phyloP scores from a whole-genome alignment of 2,797 vertebrate species.

The Acanthis flammea region DNA sequence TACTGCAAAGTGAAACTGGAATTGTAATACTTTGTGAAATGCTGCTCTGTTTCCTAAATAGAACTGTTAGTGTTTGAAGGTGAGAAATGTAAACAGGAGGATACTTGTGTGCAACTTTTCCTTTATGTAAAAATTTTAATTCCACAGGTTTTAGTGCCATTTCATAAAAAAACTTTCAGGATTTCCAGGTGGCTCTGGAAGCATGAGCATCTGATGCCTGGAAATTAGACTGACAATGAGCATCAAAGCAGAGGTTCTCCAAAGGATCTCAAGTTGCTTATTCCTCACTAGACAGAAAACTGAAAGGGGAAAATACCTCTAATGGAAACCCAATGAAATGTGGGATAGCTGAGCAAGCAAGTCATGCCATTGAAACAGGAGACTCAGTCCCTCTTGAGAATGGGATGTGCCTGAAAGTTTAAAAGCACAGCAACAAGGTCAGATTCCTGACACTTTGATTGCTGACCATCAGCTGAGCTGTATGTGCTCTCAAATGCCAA shows the following conservation, averaged over 20 bases:
- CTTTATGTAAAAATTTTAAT: neutral
- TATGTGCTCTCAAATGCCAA: neutral
- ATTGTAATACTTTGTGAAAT: neutral
- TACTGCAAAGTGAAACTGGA: neutral
- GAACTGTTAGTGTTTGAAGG: neutral
- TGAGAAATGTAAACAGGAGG: neutral
- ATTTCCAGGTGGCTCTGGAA: neutral
- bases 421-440: neutral
- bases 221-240: neutral
- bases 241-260: neutral
- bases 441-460: neutral
- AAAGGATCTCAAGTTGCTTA: neutral
- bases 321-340: neutral
- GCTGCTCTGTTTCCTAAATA: neutral
- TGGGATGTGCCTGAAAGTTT: neutral
- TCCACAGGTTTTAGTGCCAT: neutral
- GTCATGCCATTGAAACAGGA: neutral
- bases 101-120: fast-evolving
- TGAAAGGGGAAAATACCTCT: neutral
- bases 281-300: neutral
- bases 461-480: neutral
- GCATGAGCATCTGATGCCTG: neutral
- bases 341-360: neutral
- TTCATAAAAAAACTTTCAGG: neutral
- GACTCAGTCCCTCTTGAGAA: neutral